Evolutionary conservation across 2,113 vertebrate genomes (phyloP), one percentile per base, ranked within the genome.

Genomic region (Brachyistius frenatus): DNA sequence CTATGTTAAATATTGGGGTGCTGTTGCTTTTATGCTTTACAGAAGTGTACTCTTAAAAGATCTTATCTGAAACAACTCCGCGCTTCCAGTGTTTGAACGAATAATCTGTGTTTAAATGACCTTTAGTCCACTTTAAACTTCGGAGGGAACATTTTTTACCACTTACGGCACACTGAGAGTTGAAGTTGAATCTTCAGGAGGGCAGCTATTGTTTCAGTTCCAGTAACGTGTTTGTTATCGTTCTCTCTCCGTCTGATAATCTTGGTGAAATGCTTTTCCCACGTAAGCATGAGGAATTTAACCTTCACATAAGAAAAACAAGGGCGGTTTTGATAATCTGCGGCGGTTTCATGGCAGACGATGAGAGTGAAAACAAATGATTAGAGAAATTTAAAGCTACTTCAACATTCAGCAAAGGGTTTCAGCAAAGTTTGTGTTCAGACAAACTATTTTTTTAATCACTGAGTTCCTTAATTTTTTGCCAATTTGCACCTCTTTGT

Each of bases 201-300:
- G 80, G 56, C 55, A 50, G 72, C 57, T 76, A 56, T 39, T 80
- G 47, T 73, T 78, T 85, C 60, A 3, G 32, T 63, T 30, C 52
- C 39, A 60, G 54, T 35, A 3, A 14, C 13, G 35, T 37, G 3
- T 73, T 78, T 90, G 52, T 86, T 87, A 66, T 86, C 52, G 73
- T 87, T 86, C 57, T 76, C 60, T 57, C 46, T 33, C 57, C 13
- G 57, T 61, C 49, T 60, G n/a, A 49, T 5, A 4, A 4, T 39
- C 52, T 31, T 32, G 41, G 47, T 30, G 5, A 54, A 35, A 74
- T 9, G 23, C 4, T 5, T 79, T 73, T 78, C 72, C 30, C 49
- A 54, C 36, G 47, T 37, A 44, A 53, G 7, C 33, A 37, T 46
- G 46, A 58, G 23, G n/a, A 49, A 65, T 58, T 69, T 35, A 54